Evolutionary conservation across 2,797 vertebrate genomes (phyloP).

Genomic region (Rhynchonycteris naso): DNA sequence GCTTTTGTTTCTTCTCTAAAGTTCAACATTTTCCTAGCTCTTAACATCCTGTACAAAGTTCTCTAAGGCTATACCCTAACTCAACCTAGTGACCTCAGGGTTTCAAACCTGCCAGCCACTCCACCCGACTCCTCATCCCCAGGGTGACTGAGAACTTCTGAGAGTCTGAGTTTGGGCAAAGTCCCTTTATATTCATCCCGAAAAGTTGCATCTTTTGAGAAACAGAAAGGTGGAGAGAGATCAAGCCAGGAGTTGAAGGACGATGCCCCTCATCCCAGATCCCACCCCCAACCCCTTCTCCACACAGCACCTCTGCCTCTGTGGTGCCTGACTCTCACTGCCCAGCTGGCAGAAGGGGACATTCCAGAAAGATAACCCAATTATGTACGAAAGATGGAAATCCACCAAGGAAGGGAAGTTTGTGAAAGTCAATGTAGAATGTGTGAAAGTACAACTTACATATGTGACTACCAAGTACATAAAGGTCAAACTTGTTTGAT

Average conservation of each 20-base stretch:
- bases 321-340: not conserved
- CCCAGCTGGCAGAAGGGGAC: not conserved
- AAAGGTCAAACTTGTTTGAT: not conserved
- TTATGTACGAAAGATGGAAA: not conserved
- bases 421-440: conserved; percentile 14
- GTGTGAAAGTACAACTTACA: not conserved
- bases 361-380: not conserved
- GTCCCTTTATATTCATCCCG: not conserved
- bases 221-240: not conserved
- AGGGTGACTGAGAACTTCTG: not conserved
- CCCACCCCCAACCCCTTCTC: not conserved
- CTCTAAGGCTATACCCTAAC: not conserved
- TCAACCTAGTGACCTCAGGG: too few relatives aligned
- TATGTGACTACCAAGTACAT: not conserved
- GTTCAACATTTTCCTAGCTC: not conserved
- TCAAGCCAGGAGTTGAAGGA: not conserved
- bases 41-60: not conserved
- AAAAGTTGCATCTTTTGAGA: not conserved
- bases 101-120: too few relatives aligned
- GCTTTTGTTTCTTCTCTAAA: not conserved
- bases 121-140: not conserved
- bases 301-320: too few relatives aligned
- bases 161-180: not conserved
- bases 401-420: not conserved
- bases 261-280: accelerated